phyloP scores from a whole-genome alignment of 2,888 invertebrate genomes.

The Nebria salina region DNA sequence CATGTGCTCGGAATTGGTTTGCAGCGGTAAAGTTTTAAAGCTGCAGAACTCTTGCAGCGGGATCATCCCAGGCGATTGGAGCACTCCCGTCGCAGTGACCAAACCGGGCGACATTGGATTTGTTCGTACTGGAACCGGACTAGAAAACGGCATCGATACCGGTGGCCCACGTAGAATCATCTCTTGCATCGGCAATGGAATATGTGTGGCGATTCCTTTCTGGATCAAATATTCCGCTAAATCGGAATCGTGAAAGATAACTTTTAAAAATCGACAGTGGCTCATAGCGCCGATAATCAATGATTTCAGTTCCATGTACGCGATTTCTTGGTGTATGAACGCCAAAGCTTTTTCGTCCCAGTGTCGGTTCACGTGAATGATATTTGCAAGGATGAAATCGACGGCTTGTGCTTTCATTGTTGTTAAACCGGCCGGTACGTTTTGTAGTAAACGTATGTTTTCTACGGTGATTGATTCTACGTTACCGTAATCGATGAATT shows the following conservation, averaged over 20 bases:
- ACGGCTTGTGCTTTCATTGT: conserved; percentile 68
- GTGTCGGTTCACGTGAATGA: conserved; percentile 64
- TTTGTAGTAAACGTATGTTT: conserved; percentile 69
- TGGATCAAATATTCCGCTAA: conserved; percentile 63
- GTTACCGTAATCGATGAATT: conserved; percentile 76
- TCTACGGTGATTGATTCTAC: conserved; percentile 69
- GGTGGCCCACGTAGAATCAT: conserved; percentile 54
- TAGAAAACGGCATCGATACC: conserved; percentile 60
- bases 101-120: conserved; percentile 25
- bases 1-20: conserved; percentile 69
- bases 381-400: conserved; percentile 69
- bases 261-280: conserved; percentile 61
- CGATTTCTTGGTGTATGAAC: conserved; percentile 60
- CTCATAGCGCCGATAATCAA: conserved; percentile 53
- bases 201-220: conserved; percentile 63
- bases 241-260: conserved; percentile 65
- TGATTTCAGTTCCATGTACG: conserved; percentile 61
- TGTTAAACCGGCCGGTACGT: conserved; percentile 62
- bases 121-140: conserved; percentile 50
- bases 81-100: background rate
- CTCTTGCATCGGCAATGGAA: conserved; percentile 65
- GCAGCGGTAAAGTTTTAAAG: conserved; percentile 67
- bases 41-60: conserved; percentile 54
- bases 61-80: conserved; percentile 3
- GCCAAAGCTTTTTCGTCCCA: conserved; percentile 67